A percentile compares a stretch with the other conserved stretches of the same genome.
phyloP scores from a whole-genome alignment of 1,140 invertebrate species.

The Drosophila nebulosa region DNA sequence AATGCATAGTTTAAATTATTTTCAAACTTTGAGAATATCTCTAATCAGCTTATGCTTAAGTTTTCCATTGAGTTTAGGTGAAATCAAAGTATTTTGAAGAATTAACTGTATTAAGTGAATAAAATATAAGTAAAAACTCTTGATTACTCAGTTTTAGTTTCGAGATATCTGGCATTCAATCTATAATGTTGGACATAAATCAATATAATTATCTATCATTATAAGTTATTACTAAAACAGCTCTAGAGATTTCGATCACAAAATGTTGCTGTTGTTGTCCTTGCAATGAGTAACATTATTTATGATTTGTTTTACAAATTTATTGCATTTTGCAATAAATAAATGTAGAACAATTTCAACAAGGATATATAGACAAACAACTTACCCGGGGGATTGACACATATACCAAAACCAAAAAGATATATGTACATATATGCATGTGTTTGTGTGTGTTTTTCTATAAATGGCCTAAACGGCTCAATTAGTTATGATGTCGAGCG shows the following conservation, averaged over 20 bases:
- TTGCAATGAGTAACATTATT: conserved; percentile 32
- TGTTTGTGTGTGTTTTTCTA: neutral
- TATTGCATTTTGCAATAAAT: conserved; percentile 52
- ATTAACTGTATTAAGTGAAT: no score
- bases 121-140: neutral
- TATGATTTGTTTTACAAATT: conserved; percentile 69
- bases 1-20: no score
- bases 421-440: neutral
- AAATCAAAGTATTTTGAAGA: no score
- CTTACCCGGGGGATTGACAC: conserved; percentile 52
- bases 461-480: conserved; percentile 46
- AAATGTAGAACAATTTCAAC: conserved; percentile 42
- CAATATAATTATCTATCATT: conserved; percentile 67
- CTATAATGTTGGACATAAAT: conserved; percentile 37
- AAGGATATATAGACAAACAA: conserved; percentile 60
- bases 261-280: conserved; percentile 44
- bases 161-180: conserved; percentile 55
- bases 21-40: no score
- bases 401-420: conserved; percentile 18
- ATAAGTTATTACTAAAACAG: conserved; percentile 48
- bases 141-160: conserved; percentile 15
- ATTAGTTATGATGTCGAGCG: conserved; percentile 33
- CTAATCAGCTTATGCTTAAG: no score
- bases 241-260: conserved; percentile 31
- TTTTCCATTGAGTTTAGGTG: no score